Percentiles rank a stretch among this genome's conserved stretches.
Conservation (phyloP, 2,113 vertebrate genomes). For the Nyctibius bracteatus region DNA sequence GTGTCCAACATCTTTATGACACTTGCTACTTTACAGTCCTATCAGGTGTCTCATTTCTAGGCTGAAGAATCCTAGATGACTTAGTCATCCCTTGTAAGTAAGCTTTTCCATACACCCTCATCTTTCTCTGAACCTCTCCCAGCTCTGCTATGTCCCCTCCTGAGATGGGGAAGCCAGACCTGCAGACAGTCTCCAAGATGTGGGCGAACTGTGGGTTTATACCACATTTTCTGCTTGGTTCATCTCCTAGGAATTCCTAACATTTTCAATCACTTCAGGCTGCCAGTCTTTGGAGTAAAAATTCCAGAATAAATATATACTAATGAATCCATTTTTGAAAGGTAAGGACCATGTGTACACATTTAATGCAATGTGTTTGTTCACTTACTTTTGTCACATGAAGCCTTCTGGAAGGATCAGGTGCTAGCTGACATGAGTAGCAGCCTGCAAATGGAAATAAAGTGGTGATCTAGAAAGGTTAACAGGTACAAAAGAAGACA, state of each 20-base stretch:
- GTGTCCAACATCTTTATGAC: not conserved
- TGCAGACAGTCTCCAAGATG: not conserved
- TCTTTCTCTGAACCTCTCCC: not conserved
- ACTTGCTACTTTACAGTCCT: not conserved
- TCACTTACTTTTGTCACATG: not conserved
- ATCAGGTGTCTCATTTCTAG: not conserved
- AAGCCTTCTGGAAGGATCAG: not conserved
- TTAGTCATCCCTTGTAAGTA: not conserved
- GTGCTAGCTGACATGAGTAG: not conserved
- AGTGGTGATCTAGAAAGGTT: not conserved
- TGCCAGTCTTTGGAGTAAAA: not conserved
- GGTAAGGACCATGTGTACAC: not conserved
- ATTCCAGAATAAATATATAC: not conserved
- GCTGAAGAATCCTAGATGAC: not conserved
- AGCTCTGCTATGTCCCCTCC: not conserved
- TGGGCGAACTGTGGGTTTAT: not conserved
- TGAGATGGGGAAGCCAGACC: not conserved
- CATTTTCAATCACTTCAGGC: not conserved
- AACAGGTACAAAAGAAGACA: not conserved
- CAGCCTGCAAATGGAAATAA: not conserved
- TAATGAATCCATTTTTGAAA: not conserved
- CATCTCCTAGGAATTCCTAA: not conserved
- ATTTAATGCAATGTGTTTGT: not conserved
- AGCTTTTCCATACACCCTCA: not conserved
- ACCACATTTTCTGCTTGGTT: not conserved